Percentiles rank a stretch among this genome's conserved stretches.
These are phyloP conservation scores for Colostygia pectinataria DNA, from an alignment of 2,888 invertebrate species.

Conservation along the genomic window DNA sequence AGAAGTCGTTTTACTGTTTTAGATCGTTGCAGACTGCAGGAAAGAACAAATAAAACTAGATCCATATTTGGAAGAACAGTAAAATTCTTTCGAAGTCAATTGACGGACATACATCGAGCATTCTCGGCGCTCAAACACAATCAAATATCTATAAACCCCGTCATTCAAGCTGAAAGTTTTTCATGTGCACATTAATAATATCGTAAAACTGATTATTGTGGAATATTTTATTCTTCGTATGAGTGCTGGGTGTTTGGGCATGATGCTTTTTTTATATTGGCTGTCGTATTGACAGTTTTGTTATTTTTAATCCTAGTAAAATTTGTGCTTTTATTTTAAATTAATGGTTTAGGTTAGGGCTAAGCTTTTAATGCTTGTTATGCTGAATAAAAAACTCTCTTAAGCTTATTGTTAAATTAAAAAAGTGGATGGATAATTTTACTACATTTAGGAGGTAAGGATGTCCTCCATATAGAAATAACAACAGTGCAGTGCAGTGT, in stretches of 20 bases:
- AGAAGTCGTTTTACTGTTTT: constrained; percentile 3
- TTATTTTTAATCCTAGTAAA: no score
- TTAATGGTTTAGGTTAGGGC: no score
- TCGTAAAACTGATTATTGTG: constrained; percentile 33
- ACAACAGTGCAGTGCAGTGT: not conserved
- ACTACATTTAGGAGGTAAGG: no score
- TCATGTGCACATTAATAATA: constrained; percentile 34
- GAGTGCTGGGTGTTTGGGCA: constrained; percentile 7
- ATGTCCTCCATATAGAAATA: no score
- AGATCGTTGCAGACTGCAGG: not conserved
- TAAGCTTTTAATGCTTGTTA: no score
- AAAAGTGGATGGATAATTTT: no score
- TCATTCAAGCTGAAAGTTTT: constrained; percentile 35
- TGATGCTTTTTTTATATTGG: no score
- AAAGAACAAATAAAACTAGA: constrained; percentile 11
- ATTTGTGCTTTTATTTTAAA: no score
- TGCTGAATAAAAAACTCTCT: no score
- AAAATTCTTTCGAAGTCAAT: constrained; percentile 26
- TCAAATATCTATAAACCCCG: constrained; percentile 32
- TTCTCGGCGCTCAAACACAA: constrained; percentile 25
- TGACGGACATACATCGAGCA: constrained; percentile 16
- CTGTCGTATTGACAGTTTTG: no score
- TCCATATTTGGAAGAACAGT: constrained; percentile 27
- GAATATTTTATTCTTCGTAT: constrained; percentile 27
- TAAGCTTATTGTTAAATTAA: no score